Evolutionary conservation across 2,113 vertebrate genomes (phyloP), one percentile per base, ranked within the genome.

Genomic region (Furnarius figulus): DNA sequence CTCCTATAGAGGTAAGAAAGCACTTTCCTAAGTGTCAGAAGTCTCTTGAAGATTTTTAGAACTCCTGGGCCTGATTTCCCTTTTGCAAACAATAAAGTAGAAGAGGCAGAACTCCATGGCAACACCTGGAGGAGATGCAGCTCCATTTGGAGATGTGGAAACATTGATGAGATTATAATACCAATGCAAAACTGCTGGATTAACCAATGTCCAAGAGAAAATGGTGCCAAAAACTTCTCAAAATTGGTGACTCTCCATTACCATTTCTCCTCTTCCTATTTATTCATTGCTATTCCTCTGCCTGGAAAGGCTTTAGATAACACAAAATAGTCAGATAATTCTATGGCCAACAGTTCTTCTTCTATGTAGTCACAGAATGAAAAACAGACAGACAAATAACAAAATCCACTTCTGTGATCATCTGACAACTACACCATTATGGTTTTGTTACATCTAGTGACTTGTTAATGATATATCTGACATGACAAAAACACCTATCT

Each of bases 71-170:
- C 81, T 63, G 30, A 49, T 77, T 92, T 92, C 10, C 14, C 55
- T 80, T 84, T 83, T 71, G 50, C 50, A 84, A 92, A 96, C 84
- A 94, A 56, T 63, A 25, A 37, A 84, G 27, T 91, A 63, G 81
- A 95, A 7, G 80, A 94, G 37, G 39, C 76, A 89, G 39, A 84
- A 30, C 76, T 91, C 91, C 89, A 89, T 59, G 42, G 73, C 46
- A 94, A 94, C 3, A 5, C 27, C 33, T 44, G 70, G 79, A 83
- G 61, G 40, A 61, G 23, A 27, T 2, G 52, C 66, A 82, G 40
- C 40, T 93, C 85, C 74, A 65, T 85, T 66, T 87, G 92, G 65
- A 94, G 55, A 49, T 68, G 81, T 85, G 85, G 73, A 89, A 91
- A 73, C n/a, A 75, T 58, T 25, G 59, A 89, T 66, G 42, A 1